Evolutionary conservation across 1,140 invertebrate species (phyloP).

Genomic region (Orius insidiosus): DNA sequence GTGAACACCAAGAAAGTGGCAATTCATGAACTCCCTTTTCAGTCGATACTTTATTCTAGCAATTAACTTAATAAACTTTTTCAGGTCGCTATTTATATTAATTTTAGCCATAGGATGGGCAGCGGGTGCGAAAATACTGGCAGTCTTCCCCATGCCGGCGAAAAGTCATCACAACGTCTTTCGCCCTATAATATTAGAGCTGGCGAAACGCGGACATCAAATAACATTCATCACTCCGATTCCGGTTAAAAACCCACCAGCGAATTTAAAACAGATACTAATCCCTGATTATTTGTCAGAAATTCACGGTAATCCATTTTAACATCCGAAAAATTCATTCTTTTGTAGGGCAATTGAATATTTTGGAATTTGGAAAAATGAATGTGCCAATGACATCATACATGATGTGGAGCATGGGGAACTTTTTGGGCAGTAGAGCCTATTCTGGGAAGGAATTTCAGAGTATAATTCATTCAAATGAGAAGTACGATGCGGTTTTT

Average conservation of each 20-base stretch:
- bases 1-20: too few relatives aligned
- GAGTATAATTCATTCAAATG: not conserved
- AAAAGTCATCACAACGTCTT: constrained; percentile 23
- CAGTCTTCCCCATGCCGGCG: constrained; percentile 18
- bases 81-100: not conserved
- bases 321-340: too few relatives aligned
- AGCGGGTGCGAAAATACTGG: constrained; percentile 17
- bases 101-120: not conserved
- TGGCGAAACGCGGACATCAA: constrained; percentile 23
- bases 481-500: constrained; percentile 22
- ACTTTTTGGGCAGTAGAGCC: too few relatives aligned
- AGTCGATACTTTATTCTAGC: too few relatives aligned
- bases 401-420: too few relatives aligned
- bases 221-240: constrained; percentile 21
- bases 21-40: too few relatives aligned
- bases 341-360: too few relatives aligned
- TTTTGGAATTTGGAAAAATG: too few relatives aligned
- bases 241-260: not conserved
- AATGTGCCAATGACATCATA: too few relatives aligned
- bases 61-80: not conserved
- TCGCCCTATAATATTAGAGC: constrained; percentile 20
- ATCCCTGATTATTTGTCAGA: too few relatives aligned
- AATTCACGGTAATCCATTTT: too few relatives aligned
- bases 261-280: not conserved
- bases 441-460: not conserved